Evolutionary conservation across 2,113 vertebrate species (phyloP).

Genomic region (Pelusios castaneus): DNA sequence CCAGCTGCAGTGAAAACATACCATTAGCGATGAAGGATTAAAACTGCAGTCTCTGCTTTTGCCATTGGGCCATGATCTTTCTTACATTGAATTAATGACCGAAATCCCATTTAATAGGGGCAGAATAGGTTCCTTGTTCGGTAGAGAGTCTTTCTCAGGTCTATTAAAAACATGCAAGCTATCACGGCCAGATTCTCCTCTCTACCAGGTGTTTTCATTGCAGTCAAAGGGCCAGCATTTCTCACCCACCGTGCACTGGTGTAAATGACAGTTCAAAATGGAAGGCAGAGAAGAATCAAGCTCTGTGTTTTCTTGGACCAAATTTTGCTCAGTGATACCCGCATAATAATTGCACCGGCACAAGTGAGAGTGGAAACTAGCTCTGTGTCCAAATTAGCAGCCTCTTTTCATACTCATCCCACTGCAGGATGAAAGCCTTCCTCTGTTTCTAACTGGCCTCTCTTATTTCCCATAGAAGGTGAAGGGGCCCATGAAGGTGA

Average conservation of each 20-base stretch:
- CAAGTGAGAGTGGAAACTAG: background rate
- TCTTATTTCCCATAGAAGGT: constrained; percentile 42
- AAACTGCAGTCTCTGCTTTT: background rate
- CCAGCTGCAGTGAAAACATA: background rate
- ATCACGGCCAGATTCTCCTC: too few relatives aligned
- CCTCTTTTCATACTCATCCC: constrained; percentile 10
- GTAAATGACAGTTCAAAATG: background rate
- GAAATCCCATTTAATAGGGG: background rate
- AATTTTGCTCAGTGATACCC: background rate
- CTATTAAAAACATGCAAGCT: background rate
- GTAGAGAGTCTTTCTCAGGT: background rate
- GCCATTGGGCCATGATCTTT: background rate
- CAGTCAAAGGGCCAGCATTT: background rate
- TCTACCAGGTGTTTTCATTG: background rate
- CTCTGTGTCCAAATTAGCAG: background rate
- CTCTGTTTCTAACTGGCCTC: background rate
- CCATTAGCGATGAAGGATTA: too few relatives aligned
- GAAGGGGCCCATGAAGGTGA: constrained; percentile 7
- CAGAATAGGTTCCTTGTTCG: background rate
- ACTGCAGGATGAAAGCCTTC: background rate
- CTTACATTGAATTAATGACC: background rate
- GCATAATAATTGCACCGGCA: background rate
- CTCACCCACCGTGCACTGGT: background rate
- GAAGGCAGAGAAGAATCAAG: background rate
- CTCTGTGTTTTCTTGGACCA: background rate